These are phyloP conservation scores for Dastarcus helophoroides DNA, from an alignment of 2,888 invertebrate genomes.

Conservation along the genomic window DNA sequence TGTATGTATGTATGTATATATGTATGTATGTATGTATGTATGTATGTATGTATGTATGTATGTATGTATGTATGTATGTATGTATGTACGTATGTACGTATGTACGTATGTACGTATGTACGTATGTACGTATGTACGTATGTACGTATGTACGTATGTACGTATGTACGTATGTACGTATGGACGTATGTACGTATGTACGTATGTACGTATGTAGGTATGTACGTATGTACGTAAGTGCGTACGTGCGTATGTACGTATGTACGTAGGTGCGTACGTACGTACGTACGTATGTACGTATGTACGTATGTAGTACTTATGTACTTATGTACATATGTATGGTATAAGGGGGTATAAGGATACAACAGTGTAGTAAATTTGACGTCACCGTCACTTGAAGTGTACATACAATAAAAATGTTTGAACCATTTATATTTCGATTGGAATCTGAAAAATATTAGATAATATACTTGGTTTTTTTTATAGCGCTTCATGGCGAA, in stretches of 20 bases:
- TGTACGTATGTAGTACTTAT: constrained; percentile 6
- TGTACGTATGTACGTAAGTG: constrained; percentile 7
- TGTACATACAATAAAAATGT: too few relatives aligned
- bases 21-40: constrained; percentile 4
- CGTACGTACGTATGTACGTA: constrained; percentile 1
- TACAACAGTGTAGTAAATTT: too few relatives aligned
- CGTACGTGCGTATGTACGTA: constrained; percentile 4
- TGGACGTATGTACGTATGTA: too few relatives aligned
- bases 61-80: constrained; percentile 5
- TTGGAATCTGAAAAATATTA: too few relatives aligned
- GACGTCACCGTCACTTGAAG: too few relatives aligned
- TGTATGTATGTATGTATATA: constrained; percentile 3
- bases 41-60: constrained; percentile 6
- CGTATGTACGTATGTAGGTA: too few relatives aligned
- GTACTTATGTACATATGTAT: too few relatives aligned
- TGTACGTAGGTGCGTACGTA: background rate
- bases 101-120: constrained; percentile 1
- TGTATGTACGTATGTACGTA: constrained; percentile 3
- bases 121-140: constrained; percentile 1
- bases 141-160: constrained; percentile 2
- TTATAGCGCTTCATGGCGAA: too few relatives aligned
- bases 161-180: constrained; percentile 6
- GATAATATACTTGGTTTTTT: too few relatives aligned
- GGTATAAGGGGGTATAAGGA: too few relatives aligned
- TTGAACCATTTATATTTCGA: too few relatives aligned